Base-by-base conservation (phyloP, 2,888 invertebrate genomes). In the Sclerodermus sp. region DNA sequence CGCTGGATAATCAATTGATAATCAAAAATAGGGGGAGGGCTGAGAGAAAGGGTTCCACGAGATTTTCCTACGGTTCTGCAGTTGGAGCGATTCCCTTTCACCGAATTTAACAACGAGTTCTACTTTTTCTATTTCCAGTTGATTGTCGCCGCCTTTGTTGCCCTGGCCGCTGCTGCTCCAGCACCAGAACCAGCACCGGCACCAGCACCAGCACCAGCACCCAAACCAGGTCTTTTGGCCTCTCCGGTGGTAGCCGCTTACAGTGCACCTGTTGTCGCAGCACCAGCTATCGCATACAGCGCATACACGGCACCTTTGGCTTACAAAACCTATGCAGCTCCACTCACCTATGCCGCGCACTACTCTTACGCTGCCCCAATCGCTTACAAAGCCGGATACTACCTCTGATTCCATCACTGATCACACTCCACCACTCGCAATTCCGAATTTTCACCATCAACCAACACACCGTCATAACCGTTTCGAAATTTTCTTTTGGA, bases 101-200 rank as follows among this genome's bases (percentile, higher is more conserved):
- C n/a, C n/a, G n/a, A n/a, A n/a, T n/a, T n/a, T n/a, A n/a, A n/a
- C n/a, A n/a, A n/a, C n/a, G n/a, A n/a, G n/a, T n/a, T n/a, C n/a
- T n/a, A n/a, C n/a, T n/a, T n/a, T n/a, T n/a, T n/a, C n/a, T n/a
- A n/a, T n/a, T 34, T 34, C 13, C 14, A 18, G 57, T 59, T 83
- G 71, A 76, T 82, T 60, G 77, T 84, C 68, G 75, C 79, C 45
- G 80, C 81, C 71, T 69, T 84, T 31, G 66, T 84, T 78, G 81
- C 80, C 45, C 69, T 79, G 45, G 83, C 83, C 38, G 71, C 67
- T 12, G 71, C 70, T 14, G 76, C 73, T 8, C 67, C 68, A 18
- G 60, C 77, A 9, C 82, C 81, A 70, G 71, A 65, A 9, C 70
- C 69, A 14, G 78, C 73, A 10, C 66, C 69, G 13, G 78, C 73